These are phyloP conservation scores for Stenichneumon culpator DNA, from an alignment of 2,888 invertebrate species.

Conservation along the genomic window DNA sequence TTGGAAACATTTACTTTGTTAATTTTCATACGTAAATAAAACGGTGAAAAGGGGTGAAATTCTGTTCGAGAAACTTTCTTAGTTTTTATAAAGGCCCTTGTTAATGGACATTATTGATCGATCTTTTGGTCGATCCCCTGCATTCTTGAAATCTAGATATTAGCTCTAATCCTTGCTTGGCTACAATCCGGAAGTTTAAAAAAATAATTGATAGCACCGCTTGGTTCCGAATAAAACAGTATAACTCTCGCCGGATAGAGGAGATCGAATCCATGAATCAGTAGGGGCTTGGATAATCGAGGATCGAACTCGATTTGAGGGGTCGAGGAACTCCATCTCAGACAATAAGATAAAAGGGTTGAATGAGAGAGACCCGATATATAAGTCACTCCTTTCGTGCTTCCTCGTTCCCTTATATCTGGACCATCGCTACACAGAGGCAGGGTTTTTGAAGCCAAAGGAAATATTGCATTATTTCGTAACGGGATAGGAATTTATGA, in stretches of 20 bases:
- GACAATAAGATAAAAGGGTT: slow-evolving; percentile 43
- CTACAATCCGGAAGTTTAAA: neutral
- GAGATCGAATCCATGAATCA: slow-evolving; percentile 38
- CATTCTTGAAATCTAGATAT: neutral
- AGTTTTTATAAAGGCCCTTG: neutral
- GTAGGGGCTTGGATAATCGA: slow-evolving; percentile 32
- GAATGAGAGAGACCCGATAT: neutral
- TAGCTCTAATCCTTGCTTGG: neutral
- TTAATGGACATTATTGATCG: neutral
- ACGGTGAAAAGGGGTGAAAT: neutral
- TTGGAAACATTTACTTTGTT: too few relatives aligned
- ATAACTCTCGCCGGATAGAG: slow-evolving; percentile 1
- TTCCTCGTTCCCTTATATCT: slow-evolving; percentile 43
- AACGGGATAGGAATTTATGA: slow-evolving; percentile 76
- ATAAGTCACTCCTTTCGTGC: slow-evolving; percentile 14
- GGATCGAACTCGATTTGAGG: slow-evolving; percentile 35
- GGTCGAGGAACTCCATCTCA: slow-evolving; percentile 21
- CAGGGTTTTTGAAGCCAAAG: slow-evolving; percentile 44
- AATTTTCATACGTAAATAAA: too few relatives aligned
- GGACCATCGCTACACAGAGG: slow-evolving; percentile 19
- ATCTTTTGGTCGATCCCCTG: neutral
- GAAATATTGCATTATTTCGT: slow-evolving; percentile 56
- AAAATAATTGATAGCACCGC: neutral
- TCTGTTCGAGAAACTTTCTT: neutral
- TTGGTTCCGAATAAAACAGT: neutral